Evolutionary conservation across 2,797 vertebrate genomes (phyloP).

Genomic region (Diglossa cyanea): DNA sequence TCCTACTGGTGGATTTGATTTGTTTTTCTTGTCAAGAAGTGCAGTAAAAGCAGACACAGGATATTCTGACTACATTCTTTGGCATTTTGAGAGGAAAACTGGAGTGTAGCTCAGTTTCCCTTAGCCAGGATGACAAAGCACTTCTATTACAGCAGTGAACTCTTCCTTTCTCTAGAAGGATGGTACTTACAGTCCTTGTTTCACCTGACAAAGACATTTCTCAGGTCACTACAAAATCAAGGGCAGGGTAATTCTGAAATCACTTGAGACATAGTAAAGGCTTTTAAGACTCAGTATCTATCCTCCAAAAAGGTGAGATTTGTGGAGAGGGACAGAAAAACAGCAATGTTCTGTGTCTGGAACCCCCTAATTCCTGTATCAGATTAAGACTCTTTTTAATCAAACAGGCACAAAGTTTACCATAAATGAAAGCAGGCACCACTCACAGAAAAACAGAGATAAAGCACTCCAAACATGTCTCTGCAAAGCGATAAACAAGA

Average conservation of each 20-base stretch:
- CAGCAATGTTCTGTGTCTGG: neutral
- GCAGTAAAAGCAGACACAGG: neutral
- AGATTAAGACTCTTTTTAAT: neutral
- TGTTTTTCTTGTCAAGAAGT: conserved; percentile 6
- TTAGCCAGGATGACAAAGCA: conserved; percentile 63
- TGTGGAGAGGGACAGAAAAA: neutral
- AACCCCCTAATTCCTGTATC: neutral
- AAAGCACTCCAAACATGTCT: neutral
- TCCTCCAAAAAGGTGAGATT: neutral
- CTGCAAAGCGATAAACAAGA: neutral
- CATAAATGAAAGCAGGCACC: neutral
- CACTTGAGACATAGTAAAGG: neutral
- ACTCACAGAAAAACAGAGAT: neutral
- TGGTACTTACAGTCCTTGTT: neutral
- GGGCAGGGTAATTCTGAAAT: neutral
- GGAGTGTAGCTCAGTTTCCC: neutral
- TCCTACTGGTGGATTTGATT: neutral
- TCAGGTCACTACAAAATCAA: neutral
- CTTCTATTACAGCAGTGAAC: neutral
- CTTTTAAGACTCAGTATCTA: neutral
- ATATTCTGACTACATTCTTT: conserved; percentile 17
- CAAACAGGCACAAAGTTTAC: neutral
- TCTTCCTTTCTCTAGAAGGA: neutral
- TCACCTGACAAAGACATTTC: neutral
- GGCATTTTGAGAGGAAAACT: neutral